Evolutionary conservation across 2,113 vertebrate species (phyloP).

Genomic region (Lagenorhynchus albirostris): DNA sequence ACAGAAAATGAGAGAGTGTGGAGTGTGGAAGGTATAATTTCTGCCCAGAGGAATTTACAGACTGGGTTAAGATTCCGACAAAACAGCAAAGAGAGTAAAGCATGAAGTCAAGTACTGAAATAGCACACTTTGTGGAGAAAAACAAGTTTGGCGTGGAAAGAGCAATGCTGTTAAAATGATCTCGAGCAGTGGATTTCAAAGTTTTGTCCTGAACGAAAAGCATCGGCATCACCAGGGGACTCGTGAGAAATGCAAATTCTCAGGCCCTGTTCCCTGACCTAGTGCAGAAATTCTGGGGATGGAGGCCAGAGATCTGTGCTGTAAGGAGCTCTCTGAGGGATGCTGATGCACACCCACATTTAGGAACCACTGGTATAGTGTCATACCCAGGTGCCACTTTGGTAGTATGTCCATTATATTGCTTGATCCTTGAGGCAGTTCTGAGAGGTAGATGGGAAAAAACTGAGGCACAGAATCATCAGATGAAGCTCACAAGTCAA

Average conservation of each 20-base stretch:
- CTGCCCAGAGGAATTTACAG: constrained; percentile 61
- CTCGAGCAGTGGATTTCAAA: background rate
- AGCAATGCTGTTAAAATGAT: background rate
- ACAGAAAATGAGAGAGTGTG: constrained; percentile 46
- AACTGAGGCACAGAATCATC: background rate
- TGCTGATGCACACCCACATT: too few relatives aligned
- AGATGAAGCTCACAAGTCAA: background rate
- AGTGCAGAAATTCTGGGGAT: background rate
- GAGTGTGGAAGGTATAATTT: constrained; percentile 58
- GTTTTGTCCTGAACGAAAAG: background rate
- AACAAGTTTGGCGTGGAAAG: background rate
- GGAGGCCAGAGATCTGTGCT: background rate
- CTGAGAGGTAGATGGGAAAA: background rate
- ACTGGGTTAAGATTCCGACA: constrained; percentile 25
- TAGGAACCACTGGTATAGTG: background rate
- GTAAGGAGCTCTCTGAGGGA: background rate
- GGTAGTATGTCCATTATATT: rapidly evolving
- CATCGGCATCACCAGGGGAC: background rate
- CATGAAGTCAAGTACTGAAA: background rate
- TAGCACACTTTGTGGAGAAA: background rate
- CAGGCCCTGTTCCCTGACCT: background rate
- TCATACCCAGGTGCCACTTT: background rate
- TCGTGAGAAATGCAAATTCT: background rate
- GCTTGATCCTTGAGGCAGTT: background rate
- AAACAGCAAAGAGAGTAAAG: constrained; percentile 1